A percentile compares a stretch with the other conserved stretches of the same genome.
Evolutionary conservation across 2,113 vertebrate genomes (phyloP).

Genomic region (Oncorhynchus masou): DNA sequence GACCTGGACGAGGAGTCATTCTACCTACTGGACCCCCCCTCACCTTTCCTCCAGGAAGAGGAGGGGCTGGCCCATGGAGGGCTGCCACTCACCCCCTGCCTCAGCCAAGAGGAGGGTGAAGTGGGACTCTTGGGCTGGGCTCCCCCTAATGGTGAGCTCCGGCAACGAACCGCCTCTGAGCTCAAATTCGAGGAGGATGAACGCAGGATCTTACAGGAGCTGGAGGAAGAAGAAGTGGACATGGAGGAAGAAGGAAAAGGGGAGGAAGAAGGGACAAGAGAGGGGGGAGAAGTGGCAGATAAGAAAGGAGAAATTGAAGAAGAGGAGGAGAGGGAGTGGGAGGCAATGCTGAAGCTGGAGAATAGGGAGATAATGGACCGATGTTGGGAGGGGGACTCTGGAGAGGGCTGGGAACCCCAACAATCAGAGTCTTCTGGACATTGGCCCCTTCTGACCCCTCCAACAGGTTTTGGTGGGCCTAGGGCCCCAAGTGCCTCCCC

Average conservation of each 20-base stretch:
- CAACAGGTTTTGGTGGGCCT: constrained; percentile 70
- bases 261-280: no score
- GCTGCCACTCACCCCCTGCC: constrained; percentile 84
- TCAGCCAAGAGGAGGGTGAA: constrained; percentile 86
- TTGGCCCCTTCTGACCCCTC: constrained; percentile 75
- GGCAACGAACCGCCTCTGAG: constrained; percentile 91
- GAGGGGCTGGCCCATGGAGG: constrained; percentile 59
- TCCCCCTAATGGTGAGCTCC: constrained; percentile 69
- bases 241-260: constrained; percentile 9
- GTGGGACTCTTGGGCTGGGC: constrained; percentile 77
- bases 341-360: constrained; percentile 60
- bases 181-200: constrained; percentile 97
- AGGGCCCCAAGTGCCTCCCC: constrained; percentile 65
- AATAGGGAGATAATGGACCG: constrained; percentile 64
- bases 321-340: constrained; percentile 76
- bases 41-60: constrained; percentile 73
- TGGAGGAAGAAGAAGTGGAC: constrained; percentile 45
- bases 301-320: constrained; percentile 54
- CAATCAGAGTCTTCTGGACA: constrained; percentile 62
- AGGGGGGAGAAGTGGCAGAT: constrained; percentile 31
- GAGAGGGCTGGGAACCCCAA: constrained; percentile 66
- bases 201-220: constrained; percentile 84
- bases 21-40: constrained; percentile 75
- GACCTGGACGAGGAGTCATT: constrained; percentile 73
- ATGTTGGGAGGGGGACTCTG: constrained; percentile 66